These are phyloP conservation scores for Cyclophora punctaria DNA, from an alignment of 2,888 invertebrate genomes.

Conservation along the genomic window DNA sequence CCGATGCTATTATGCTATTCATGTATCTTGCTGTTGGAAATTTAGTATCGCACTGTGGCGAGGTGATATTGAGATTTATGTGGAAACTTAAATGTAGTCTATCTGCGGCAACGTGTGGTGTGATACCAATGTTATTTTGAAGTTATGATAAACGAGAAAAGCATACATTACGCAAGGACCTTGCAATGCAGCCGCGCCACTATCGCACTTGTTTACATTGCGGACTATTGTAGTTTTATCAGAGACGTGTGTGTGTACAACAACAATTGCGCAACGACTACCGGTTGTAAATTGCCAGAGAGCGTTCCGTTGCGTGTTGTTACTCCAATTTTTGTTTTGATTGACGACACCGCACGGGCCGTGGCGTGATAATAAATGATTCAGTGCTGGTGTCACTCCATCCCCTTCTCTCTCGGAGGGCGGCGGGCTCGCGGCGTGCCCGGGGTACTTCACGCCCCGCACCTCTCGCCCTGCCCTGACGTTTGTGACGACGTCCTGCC, in stretches of 20 bases:
- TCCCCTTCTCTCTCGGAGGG: neutral
- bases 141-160: no score
- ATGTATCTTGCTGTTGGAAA: no score
- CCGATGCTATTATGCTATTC: no score
- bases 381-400: constrained; percentile 13
- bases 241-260: constrained; percentile 4
- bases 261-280: constrained; percentile 16
- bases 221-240: constrained; percentile 15
- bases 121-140: no score
- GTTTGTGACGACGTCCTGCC: constrained; percentile 22
- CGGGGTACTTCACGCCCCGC: constrained; percentile 3
- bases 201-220: constrained; percentile 8
- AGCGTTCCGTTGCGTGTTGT: constrained; percentile 18
- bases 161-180: constrained; percentile 11
- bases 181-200: constrained; percentile 2
- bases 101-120: no score
- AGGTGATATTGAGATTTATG: no score
- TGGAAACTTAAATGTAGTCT: no score
- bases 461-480: constrained; percentile 6
- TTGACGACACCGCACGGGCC: constrained; percentile 22
- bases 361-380: constrained; percentile 37
- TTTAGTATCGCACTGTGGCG: no score
- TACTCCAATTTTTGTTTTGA: constrained; percentile 23
- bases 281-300: constrained; percentile 18
- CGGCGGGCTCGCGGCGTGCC: constrained; percentile 2